Evolutionary conservation across 2,113 vertebrate genomes (phyloP).

Genomic region (Heterotis niloticus): DNA sequence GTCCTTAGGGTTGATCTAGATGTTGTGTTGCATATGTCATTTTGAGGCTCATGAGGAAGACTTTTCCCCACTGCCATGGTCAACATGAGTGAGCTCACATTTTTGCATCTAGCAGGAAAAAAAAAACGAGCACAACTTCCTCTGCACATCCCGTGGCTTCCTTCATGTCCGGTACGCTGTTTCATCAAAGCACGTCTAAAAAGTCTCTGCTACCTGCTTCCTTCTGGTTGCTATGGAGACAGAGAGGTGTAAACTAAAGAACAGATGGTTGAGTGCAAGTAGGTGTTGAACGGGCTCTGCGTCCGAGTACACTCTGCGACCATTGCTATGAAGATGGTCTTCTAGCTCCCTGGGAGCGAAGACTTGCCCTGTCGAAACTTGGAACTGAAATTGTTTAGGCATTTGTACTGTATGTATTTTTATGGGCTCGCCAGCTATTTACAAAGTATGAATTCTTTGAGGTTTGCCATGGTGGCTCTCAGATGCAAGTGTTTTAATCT

Average conservation of each 20-base stretch:
- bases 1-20: background rate
- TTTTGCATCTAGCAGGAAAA: background rate
- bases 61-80: background rate
- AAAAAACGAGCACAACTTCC: background rate
- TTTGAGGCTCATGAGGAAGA: background rate
- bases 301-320: conserved; percentile 8
- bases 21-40: conserved; percentile 9
- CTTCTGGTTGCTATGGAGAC: conserved; percentile 57
- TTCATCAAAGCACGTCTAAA: conserved; percentile 16
- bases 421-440: too few species aligned
- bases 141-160: conserved; percentile 1
- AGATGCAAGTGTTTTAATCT: too few species aligned
- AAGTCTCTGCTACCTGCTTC: conserved; percentile 54
- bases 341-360: background rate
- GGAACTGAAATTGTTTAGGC: background rate
- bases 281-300: conserved; percentile 52
- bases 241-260: conserved; percentile 56
- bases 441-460: too few species aligned
- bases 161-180: background rate
- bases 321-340: background rate
- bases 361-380: background rate
- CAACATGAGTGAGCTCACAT: background rate
- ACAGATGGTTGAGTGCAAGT: conserved; percentile 63
- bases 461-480: too few species aligned
- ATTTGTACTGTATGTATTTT: background rate